Evolutionary conservation across 2,888 invertebrate genomes (phyloP).

Genomic region (Chymomyza fuscimana): DNA sequence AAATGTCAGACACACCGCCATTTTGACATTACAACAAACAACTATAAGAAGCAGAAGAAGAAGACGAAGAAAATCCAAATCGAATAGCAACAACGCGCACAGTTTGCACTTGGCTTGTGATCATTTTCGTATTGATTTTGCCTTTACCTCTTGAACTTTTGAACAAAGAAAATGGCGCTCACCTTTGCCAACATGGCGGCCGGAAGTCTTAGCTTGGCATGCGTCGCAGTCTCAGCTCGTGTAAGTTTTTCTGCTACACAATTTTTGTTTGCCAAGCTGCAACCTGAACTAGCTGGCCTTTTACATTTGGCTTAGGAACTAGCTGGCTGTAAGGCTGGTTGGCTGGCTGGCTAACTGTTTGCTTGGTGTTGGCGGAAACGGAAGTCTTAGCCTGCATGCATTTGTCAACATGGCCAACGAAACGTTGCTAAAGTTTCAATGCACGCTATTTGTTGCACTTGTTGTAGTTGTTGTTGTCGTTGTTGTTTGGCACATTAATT

Average conservation of each 20-base stretch:
- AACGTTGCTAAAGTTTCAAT: conserved; percentile 2
- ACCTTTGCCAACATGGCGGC: background rate
- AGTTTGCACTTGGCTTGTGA: background rate
- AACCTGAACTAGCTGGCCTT: background rate
- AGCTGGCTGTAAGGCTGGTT: too few relatives aligned
- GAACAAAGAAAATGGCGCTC: background rate
- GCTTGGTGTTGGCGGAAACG: conserved; percentile 5
- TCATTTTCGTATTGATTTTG: background rate
- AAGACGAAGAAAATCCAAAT: background rate
- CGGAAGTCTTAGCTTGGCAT: conserved; percentile 66
- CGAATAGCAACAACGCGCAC: conserved; percentile 4
- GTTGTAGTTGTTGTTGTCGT: conserved; percentile 3
- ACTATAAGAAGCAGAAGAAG: background rate
- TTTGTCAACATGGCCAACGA: conserved; percentile 3
- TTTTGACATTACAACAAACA: background rate
- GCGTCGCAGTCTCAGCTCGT: conserved; percentile 46
- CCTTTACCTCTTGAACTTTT: background rate
- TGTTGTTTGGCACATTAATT: conserved; percentile 12
- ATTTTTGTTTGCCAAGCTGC: background rate
- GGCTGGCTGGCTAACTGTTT: background rate
- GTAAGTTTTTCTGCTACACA: conserved; percentile 27
- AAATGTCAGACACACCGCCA: conserved; percentile 30
- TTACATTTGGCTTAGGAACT: too few relatives aligned
- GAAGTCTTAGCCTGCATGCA: conserved; percentile 9
- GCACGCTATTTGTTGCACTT: background rate